Evolutionary conservation across 92 coral and sea anemone species (phyloP).

Genomic region (Actinernus sp.): DNA sequence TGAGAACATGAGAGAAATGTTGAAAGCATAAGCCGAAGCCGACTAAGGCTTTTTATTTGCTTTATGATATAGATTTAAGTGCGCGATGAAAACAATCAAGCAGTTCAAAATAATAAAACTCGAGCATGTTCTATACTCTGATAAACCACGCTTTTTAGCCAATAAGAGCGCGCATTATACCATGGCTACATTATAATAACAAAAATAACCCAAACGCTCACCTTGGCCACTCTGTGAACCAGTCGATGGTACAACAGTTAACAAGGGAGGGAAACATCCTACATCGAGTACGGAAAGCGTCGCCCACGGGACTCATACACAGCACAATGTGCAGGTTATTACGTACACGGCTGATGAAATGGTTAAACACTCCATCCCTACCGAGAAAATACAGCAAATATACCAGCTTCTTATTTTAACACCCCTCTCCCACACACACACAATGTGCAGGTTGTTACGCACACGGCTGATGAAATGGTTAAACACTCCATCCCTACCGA

Average conservation of each 20-base stretch:
- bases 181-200: too few species aligned
- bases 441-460: constrained; percentile 96
- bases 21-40: too few species aligned
- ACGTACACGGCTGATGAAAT: constrained; percentile 95
- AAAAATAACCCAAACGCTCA: too few species aligned
- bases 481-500: constrained; percentile 85
- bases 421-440: constrained; percentile 99
- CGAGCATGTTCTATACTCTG: too few species aligned
- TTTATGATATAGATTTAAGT: too few species aligned
- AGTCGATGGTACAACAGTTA: constrained; percentile 97
- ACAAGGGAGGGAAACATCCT: constrained; percentile 98
- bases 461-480: constrained; percentile 94
- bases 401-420: not conserved
- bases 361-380: constrained; percentile 91
- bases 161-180: too few species aligned
- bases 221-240: constrained; percentile 99
- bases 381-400: not conserved
- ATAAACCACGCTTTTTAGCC: too few species aligned
- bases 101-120: too few species aligned
- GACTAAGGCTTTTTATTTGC: too few species aligned
- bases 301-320: constrained; percentile 99
- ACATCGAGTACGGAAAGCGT: constrained; percentile 97
- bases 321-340: constrained; percentile 97
- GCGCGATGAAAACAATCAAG: too few species aligned
- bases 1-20: too few species aligned